Percentiles rank a stretch among this genome's conserved stretches.
phyloP scores from a whole-genome alignment of 2,888 invertebrate species.

The Helleia helle region DNA sequence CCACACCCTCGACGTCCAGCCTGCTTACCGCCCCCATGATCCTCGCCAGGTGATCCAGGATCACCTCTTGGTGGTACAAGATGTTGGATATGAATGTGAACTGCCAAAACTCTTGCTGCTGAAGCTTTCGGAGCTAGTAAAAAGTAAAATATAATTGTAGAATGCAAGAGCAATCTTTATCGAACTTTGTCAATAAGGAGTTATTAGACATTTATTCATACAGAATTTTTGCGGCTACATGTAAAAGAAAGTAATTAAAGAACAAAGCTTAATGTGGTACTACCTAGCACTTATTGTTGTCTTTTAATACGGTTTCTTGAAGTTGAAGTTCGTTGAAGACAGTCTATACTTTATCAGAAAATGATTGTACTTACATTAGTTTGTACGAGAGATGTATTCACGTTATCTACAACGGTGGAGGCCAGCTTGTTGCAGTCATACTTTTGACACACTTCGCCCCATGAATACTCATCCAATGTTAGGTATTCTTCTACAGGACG shows the following conservation, averaged over 20 bases:
- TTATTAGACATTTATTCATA: too few relatives aligned
- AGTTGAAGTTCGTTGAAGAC: neutral
- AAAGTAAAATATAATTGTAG: too few relatives aligned
- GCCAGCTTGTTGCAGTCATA: slow-evolving; percentile 37
- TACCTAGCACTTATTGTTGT: too few relatives aligned
- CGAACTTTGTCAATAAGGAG: too few relatives aligned
- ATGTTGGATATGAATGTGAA: slow-evolving; percentile 62
- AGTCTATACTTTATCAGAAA: neutral
- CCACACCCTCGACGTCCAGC: slow-evolving; percentile 43
- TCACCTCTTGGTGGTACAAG: slow-evolving; percentile 41
- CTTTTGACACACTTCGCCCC: slow-evolving; percentile 32
- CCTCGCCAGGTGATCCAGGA: slow-evolving; percentile 51
- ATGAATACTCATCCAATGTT: slow-evolving; percentile 22
- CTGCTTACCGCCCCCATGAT: slow-evolving; percentile 55
- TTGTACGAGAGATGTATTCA: slow-evolving; percentile 33
- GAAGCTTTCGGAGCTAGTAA: slow-evolving; percentile 44
- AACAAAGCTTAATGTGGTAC: too few relatives aligned
- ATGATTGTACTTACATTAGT: slow-evolving; percentile 32
- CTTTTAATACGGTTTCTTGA: too few relatives aligned
- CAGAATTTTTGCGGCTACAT: too few relatives aligned
- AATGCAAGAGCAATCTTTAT: too few relatives aligned
- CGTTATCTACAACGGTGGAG: slow-evolving; percentile 23
- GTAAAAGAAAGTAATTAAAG: too few relatives aligned
- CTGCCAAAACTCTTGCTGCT: slow-evolving; percentile 58
- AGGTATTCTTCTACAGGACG: slow-evolving; percentile 24